These are phyloP conservation scores for Chiropotes sagulatus DNA, from an alignment of 2,797 vertebrate genomes.

Conservation along the genomic window DNA sequence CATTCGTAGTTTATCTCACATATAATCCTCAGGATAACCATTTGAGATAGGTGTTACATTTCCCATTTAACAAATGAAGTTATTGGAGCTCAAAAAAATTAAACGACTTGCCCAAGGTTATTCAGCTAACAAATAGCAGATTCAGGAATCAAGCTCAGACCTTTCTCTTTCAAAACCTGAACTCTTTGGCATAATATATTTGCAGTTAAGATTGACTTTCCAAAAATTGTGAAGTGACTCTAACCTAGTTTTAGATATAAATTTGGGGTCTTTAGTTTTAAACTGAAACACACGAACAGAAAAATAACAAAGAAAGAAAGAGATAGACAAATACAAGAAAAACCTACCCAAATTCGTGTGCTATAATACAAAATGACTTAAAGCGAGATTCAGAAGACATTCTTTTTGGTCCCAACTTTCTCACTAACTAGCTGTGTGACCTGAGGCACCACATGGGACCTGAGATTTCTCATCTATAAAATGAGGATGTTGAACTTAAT, in stretches of 20 bases:
- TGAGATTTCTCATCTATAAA: conserved; percentile 67
- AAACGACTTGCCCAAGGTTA: conserved; percentile 63
- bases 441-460: neutral
- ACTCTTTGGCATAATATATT: conserved; percentile 10
- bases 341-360: neutral
- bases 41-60: conserved; percentile 47
- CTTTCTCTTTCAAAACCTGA: conserved; percentile 26
- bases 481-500: conserved; percentile 63
- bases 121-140: conserved; percentile 53
- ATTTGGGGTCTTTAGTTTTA: conserved; percentile 22
- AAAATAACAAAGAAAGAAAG: neutral
- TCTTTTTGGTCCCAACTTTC: neutral
- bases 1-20: conserved; percentile 55
- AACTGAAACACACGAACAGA: neutral
- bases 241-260: conserved; percentile 1
- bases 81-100: conserved; percentile 59
- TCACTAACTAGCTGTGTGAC: conserved; percentile 53
- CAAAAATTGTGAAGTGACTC: conserved; percentile 32
- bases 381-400: neutral
- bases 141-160: conserved; percentile 35
- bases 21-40: conserved; percentile 37
- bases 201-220: neutral
- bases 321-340: neutral
- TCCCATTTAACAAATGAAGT: conserved; percentile 63
- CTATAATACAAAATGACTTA: neutral